Base-by-base conservation (phyloP, 1,140 invertebrate species). In the Hestina assimilis region DNA sequence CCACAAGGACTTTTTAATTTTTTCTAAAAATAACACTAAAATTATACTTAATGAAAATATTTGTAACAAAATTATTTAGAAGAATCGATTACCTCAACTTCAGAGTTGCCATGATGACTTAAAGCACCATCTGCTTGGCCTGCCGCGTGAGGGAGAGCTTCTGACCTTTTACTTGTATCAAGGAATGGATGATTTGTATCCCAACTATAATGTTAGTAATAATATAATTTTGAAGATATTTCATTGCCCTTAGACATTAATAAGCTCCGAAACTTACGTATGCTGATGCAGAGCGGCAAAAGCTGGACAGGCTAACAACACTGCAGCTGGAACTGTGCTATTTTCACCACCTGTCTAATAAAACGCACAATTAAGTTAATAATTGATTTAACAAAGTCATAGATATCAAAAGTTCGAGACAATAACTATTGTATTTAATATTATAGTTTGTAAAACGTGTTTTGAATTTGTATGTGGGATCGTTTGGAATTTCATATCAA, bases 251-350 rank as follows among this genome's bases (percentile, higher is more conserved):
- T 3, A 0, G 12, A 7, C 3, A 38, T 6, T 15, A 38, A n/a
- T 14, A 38, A 17, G 11, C n/a, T 0, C 20, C 4, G 26, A 24
- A 26, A 43, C 50, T 43, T 14, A 53, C 50, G 38, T 28, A 9
- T 53, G 50, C 24, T 41, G 35, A 29, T 53, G 50, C 20, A 53
- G 50, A 5, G 50, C 40, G 19, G 48, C 33, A 15, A 53, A 43
- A 11, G 50, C 40, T 4, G 50, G 50, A 31, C 50, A 53, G 11
- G 50, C 50, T 4, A 53, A 29, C 24, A 53, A 20, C 4, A 53
- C 40, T 1, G 50, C 14, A 7, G 26, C 40, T 9, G 50, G 50
- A 7, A 26, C 14, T 14, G 31, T 21, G 6, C 14, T n/a, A 11
- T 19, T 38, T 1, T 50, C 47, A 11, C 40, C 19, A 7, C 20